A percentile compares a stretch with the other conserved stretches of the same genome.
Evolutionary conservation across 2,797 vertebrate species (phyloP).

Genomic region (Acomys russatus): DNA sequence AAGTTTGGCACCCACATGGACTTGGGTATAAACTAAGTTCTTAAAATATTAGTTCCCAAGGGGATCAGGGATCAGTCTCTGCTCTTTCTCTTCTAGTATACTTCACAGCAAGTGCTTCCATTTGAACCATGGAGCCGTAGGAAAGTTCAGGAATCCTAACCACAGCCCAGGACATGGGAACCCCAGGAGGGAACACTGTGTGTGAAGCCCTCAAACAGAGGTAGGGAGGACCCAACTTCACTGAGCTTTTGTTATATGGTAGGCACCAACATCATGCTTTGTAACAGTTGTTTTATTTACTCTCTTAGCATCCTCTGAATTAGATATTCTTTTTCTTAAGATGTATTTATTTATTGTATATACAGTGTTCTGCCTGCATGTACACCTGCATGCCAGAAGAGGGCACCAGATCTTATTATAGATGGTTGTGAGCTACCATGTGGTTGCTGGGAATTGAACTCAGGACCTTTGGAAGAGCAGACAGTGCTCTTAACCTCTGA

Average conservation of each 20-base stretch:
- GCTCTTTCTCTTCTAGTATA: background rate
- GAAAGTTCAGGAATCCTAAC: background rate
- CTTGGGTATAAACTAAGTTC: background rate
- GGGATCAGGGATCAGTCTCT: background rate
- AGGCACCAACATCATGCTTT: background rate
- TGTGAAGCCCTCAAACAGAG: background rate
- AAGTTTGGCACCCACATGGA: background rate
- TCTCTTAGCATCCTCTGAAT: background rate
- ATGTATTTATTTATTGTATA: too few species aligned
- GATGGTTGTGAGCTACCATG: too few species aligned
- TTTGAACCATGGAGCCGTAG: background rate
- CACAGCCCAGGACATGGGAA: background rate
- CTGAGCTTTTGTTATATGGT: background rate
- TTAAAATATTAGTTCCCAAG: background rate
- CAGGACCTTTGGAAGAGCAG: too few species aligned
- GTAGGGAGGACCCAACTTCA: background rate
- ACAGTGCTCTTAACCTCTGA: too few species aligned
- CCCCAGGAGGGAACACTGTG: background rate
- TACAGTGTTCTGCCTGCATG: too few species aligned
- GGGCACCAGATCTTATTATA: too few species aligned
- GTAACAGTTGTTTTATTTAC: constrained; percentile 24
- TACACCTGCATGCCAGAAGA: too few species aligned
- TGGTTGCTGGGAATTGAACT: too few species aligned
- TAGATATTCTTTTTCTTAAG: background rate
- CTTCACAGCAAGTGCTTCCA: background rate